These are phyloP conservation scores for Pseudococcus viburni DNA, from an alignment of 2,888 invertebrate species.

Conservation along the genomic window DNA sequence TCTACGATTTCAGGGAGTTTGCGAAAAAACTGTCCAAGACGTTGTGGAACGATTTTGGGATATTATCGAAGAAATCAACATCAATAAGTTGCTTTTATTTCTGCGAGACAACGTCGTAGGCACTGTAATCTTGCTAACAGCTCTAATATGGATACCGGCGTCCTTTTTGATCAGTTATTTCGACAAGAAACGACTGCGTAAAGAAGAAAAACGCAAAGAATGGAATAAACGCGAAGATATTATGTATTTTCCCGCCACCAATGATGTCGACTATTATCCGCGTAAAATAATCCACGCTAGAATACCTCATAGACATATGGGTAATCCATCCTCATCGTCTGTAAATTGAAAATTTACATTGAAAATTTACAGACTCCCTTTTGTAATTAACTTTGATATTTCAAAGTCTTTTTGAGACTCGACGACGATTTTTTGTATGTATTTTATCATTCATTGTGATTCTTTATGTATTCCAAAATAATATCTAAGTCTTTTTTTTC, in stretches of 20 bases:
- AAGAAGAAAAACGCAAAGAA: slow-evolving; percentile 64
- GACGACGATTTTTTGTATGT: neutral
- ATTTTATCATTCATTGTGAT: slow-evolving; percentile 9
- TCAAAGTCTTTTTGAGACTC: neutral
- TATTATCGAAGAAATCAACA: slow-evolving; percentile 96
- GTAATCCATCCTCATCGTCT: slow-evolving; percentile 16
- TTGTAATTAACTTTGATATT: too few species aligned
- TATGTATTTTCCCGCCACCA: slow-evolving; percentile 62
- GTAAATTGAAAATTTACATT: neutral
- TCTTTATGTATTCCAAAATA: neutral
- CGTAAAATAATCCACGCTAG: slow-evolving; percentile 60
- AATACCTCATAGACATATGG: slow-evolving; percentile 30
- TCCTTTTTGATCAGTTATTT: slow-evolving; percentile 86
- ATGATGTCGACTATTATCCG: slow-evolving; percentile 59
- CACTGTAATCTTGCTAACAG: slow-evolving; percentile 89
- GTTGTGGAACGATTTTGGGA: slow-evolving; percentile 97
- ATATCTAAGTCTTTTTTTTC: neutral
- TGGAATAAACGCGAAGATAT: slow-evolving; percentile 66
- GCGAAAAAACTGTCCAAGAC: slow-evolving; percentile 94
- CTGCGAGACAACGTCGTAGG: slow-evolving; percentile 94
- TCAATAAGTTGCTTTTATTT: slow-evolving; percentile 90
- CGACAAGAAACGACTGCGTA: slow-evolving; percentile 80
- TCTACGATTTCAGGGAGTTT: slow-evolving; percentile 81
- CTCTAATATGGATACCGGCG: slow-evolving; percentile 95
- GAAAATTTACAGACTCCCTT: neutral